Base-by-base conservation (phyloP, 2,113 vertebrate genomes). In the Aegotheles bennettii region DNA sequence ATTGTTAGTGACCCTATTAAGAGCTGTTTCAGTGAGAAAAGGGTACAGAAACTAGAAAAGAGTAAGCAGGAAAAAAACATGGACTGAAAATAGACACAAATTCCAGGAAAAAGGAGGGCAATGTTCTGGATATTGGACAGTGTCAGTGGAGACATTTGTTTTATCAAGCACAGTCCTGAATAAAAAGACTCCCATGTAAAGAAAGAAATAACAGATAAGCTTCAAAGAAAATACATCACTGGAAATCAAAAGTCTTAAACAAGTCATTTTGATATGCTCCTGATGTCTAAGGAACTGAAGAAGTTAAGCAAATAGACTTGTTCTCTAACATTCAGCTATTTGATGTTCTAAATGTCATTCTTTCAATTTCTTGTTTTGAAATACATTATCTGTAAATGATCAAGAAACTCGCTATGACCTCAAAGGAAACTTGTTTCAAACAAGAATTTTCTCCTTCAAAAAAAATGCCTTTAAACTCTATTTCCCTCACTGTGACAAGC, bases 1-100 rank as follows among this genome's bases (percentile, higher is more conserved):
- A 56, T 74, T 95, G 50, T 93, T 90, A 90, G 20, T 80, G 93
- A 95, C 87, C 91, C 80, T 65, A 85, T 87, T 91, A 96, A 77
- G 29, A 80, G 54, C 78, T 94, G 45, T 59, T 94, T 70, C 61
- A 91, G 42, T 67, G 63, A 91, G 43, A 87, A 91, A 82, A 83
- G 63, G 24, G 57, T 91, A 85, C 57, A 93, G 84, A 95, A 93
- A 84, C 50, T 85, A 73, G 70, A 90, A 93, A 79, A 13, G 8
- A 40, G n/a, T 35, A 35, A 7, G 20, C 26, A 89, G 64, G 16
- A 19, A 65, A 42, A 71, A 74, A 74, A 40, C 36, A 57, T 1
- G 23, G 33, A 84, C 68, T 92, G 33, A 36, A 92, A 93, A 92
- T 36, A 38, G 19, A 83, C 10, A 38, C 6, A 3, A 91, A 93